Evolutionary conservation across 2,888 invertebrate species (phyloP).

Genomic region (Kryphioiulus occultus): DNA sequence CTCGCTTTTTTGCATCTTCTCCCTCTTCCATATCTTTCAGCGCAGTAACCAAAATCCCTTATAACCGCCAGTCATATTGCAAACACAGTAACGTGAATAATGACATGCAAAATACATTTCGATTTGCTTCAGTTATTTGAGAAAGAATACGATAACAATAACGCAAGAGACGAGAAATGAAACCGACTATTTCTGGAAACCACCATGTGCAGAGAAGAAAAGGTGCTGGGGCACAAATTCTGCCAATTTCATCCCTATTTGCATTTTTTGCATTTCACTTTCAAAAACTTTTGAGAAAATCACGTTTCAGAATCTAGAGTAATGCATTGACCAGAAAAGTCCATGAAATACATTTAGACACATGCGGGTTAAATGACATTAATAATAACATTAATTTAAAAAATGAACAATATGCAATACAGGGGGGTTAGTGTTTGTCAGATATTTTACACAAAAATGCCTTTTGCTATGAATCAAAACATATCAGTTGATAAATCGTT

Average conservation of each 20-base stretch:
- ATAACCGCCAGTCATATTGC: slow-evolving; percentile 36
- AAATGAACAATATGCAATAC: no score
- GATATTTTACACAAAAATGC: no score
- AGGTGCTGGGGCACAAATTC: not conserved
- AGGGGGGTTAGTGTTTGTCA: no score
- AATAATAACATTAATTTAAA: no score
- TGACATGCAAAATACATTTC: slow-evolving; percentile 39
- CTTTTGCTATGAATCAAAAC: no score
- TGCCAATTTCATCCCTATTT: not conserved
- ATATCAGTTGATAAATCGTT: no score
- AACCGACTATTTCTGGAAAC: not conserved
- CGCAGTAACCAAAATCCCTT: not conserved
- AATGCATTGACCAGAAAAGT: no score
- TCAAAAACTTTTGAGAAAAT: not conserved
- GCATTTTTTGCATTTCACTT: not conserved
- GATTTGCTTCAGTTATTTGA: slow-evolving; percentile 33
- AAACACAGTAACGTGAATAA: slow-evolving; percentile 12
- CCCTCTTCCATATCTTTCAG: not conserved
- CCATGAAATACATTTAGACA: no score
- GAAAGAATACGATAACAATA: slow-evolving; percentile 21
- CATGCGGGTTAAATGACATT: no score
- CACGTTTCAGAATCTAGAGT: no score
- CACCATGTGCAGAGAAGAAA: not conserved
- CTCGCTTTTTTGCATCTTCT: not conserved
- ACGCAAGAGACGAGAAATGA: not conserved